Evolutionary conservation across 1,140 invertebrate species (phyloP), one percentile per base, ranked within the genome.

Genomic region (Magallana gigas): DNA sequence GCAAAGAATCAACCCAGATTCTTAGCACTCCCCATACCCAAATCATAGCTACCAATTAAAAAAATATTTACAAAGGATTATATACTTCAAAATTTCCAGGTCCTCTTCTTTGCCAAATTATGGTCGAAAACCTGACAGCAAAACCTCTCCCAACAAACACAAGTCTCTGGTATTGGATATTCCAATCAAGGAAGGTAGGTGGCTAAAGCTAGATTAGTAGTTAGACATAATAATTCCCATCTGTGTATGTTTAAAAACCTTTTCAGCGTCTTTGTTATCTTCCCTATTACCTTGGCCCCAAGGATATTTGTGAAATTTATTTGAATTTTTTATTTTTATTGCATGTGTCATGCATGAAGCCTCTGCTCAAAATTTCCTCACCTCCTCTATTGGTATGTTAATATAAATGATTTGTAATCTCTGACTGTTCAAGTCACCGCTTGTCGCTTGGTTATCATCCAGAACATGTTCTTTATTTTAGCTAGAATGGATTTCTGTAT

Each of bases 21-120:
- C 36, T 48, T 48, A 64, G 62, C 62, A 64, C 18, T 14, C 18
- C 18, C 4, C 14, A 16, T 64, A 16, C 62, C 62, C 0, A 2
- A 16, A 16, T 64, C 14, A 2, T 64, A 64, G 62, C 62, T 64
- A 64, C 62, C 14, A 5, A 8, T 64, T 64, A 2, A 64, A 16
- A 1, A 16, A 16, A 8, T 64, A 16, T 64, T 18, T 5, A 64
- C 14, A 64, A 23, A 64, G 62, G 18, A 16, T 11, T 62, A 9
- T 16, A 64, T 14, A 12, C 29, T 29, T n/a, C 57, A 4, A 16
- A 57, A 58, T 87, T 90, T 91, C 57, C 71, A 93, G 93, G 85
- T 91, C 93, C 11, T 92, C 91, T 18, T 93, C 93, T 60, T 87
- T 93, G 88, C 93, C 93, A n/a, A 93, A 92, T 84, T 93, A 93